Conservation (phyloP, 1,140 invertebrate species). For the Drosophila mayri region DNA sequence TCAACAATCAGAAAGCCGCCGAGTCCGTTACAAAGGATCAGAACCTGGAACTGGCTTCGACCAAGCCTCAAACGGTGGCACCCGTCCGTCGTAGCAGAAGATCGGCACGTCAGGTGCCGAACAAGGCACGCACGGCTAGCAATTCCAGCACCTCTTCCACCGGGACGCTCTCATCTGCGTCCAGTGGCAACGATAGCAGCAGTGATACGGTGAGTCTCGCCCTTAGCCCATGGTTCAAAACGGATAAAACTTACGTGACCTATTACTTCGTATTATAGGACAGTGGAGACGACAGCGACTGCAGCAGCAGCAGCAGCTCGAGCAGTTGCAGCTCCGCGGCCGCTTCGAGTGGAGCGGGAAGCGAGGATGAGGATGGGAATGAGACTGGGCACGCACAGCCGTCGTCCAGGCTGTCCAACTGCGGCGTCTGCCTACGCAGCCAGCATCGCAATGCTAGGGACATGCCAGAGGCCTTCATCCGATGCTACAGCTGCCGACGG, state of each 20-base stretch:
- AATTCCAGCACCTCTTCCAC: slow-evolving; percentile 42
- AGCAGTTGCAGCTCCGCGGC: slow-evolving; percentile 49
- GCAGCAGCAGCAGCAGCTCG: slow-evolving; percentile 37
- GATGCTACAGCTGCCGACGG: slow-evolving; percentile 91
- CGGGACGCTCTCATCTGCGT: slow-evolving; percentile 30
- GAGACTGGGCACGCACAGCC: slow-evolving; percentile 11
- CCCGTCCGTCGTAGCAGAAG: slow-evolving; percentile 34
- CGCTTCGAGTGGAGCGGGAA: slow-evolving; percentile 30
- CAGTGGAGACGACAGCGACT: slow-evolving; percentile 65
- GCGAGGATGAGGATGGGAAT: slow-evolving; percentile 29
- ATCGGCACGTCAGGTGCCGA: slow-evolving; percentile 38
- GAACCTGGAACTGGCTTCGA: not conserved
- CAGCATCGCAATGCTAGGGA: slow-evolving; percentile 86
- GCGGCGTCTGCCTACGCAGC: slow-evolving; percentile 86
- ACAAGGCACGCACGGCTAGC: slow-evolving; percentile 37
- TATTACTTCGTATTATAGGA: slow-evolving; percentile 31
- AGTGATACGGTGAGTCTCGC: slow-evolving; percentile 52
- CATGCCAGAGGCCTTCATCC: slow-evolving; percentile 87
- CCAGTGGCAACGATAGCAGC: slow-evolving; percentile 46
- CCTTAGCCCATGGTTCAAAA: too few species aligned
- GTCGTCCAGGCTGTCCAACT: slow-evolving; percentile 61
- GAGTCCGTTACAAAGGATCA: slow-evolving; percentile 1
- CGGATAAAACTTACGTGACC: not conserved
- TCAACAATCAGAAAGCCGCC: slow-evolving; percentile 7
- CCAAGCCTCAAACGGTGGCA: not conserved